Percentiles rank a stretch among this genome's conserved stretches.
Conservation (phyloP, 2,797 vertebrate species). For the Mastacembelus armatus region DNA sequence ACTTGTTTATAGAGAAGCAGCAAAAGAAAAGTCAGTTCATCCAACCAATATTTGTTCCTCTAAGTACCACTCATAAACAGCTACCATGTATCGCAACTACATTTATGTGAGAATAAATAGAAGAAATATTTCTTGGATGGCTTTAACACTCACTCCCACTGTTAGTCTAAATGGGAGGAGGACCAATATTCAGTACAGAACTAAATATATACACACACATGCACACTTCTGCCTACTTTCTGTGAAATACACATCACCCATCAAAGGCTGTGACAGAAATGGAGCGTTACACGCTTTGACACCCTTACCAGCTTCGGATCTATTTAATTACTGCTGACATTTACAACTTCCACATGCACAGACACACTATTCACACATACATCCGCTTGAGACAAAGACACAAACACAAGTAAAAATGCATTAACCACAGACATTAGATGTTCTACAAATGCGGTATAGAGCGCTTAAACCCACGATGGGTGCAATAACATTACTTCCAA, state of each 20-base stretch:
- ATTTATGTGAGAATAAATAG: constrained; percentile 36
- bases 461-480: constrained; percentile 1
- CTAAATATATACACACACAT: neutral
- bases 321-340: constrained; percentile 48
- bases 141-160: constrained; percentile 29
- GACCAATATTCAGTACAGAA: neutral
- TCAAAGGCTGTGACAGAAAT: constrained; percentile 58
- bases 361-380: too few relatives aligned
- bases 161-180: constrained; percentile 4
- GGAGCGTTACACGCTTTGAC: constrained; percentile 26
- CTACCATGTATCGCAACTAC: constrained; percentile 9
- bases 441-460: neutral
- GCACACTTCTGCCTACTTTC: constrained; percentile 18
- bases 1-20: constrained; percentile 39
- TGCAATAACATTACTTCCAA: neutral
- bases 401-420: constrained; percentile 3
- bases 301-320: constrained; percentile 13
- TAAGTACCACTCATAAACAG: constrained; percentile 10
- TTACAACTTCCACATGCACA: constrained; percentile 18
- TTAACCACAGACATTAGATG: neutral
- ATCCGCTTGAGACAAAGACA: neutral
- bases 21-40: constrained; percentile 44
- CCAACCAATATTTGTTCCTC: constrained; percentile 34
- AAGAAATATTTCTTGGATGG: constrained; percentile 29
- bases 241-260: constrained; percentile 50